Conservation (phyloP, 2,113 vertebrate species). For the Mugil cephalus region DNA sequence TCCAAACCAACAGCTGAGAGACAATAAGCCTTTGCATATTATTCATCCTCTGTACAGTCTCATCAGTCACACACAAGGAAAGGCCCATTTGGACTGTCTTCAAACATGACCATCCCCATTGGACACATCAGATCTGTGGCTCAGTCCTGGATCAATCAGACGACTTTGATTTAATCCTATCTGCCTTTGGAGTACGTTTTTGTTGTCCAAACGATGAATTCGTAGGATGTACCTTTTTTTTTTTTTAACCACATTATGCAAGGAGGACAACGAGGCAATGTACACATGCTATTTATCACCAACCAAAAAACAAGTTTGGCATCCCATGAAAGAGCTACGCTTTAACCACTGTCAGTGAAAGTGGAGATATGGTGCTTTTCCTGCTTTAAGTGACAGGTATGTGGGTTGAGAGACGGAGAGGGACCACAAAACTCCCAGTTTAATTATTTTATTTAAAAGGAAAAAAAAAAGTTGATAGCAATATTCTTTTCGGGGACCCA, state of each 20-base stretch:
- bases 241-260: background rate
- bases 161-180: slow-evolving; percentile 59
- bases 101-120: slow-evolving; percentile 58
- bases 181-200: slow-evolving; percentile 48
- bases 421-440: slow-evolving; percentile 61
- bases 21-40: slow-evolving; percentile 24
- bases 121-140: slow-evolving; percentile 43
- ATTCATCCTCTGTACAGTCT: slow-evolving; percentile 30
- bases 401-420: slow-evolving; percentile 31
- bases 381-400: slow-evolving; percentile 28
- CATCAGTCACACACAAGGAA: slow-evolving; percentile 58
- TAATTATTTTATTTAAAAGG: slow-evolving; percentile 63
- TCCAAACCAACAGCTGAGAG: slow-evolving; percentile 34
- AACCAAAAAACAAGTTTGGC: slow-evolving; percentile 36
- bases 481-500: slow-evolving; percentile 45
- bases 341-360: slow-evolving; percentile 36
- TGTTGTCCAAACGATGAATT: background rate
- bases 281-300: slow-evolving; percentile 23
- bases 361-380: slow-evolving; percentile 18
- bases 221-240: background rate
- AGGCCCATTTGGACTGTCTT: slow-evolving; percentile 50
- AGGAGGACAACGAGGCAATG: background rate
- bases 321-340: background rate
- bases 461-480: slow-evolving; percentile 49
- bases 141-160: slow-evolving; percentile 57